phyloP scores from a whole-genome alignment of 2,797 vertebrate genomes.

The Cirrhinus molitorella region DNA sequence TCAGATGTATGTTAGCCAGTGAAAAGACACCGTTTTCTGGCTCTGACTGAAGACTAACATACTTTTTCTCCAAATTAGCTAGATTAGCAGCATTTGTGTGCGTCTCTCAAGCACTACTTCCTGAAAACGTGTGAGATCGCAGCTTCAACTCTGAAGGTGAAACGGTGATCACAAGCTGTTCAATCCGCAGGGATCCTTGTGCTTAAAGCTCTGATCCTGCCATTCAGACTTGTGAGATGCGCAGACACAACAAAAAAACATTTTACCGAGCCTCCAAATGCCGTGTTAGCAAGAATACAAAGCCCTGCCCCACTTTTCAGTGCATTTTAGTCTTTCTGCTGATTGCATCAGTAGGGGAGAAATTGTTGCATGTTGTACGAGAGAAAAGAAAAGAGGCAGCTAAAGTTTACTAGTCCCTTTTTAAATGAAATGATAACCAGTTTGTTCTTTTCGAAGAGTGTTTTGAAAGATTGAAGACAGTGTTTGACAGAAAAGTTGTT shows the following conservation, averaged over 20 bases:
- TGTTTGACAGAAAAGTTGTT: constrained; percentile 46
- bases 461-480: constrained; percentile 54
- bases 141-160: constrained; percentile 33
- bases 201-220: constrained; percentile 40
- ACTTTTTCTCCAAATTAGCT: constrained; percentile 17
- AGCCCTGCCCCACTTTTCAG: constrained; percentile 46
- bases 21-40: not conserved
- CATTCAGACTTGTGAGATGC: constrained; percentile 3
- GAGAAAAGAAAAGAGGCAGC: constrained; percentile 34
- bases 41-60: constrained; percentile 40
- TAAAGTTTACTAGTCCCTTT: not conserved
- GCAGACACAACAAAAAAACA: constrained; percentile 37
- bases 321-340: constrained; percentile 64
- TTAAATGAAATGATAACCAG: not conserved
- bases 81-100: constrained; percentile 19
- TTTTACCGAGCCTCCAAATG: constrained; percentile 15
- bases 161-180: constrained; percentile 38
- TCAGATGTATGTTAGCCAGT: not conserved
- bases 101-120: not conserved
- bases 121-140: constrained; percentile 25
- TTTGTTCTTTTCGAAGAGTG: constrained; percentile 14
- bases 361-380: constrained; percentile 33
- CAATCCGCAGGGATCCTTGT: constrained; percentile 32
- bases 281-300: constrained; percentile 38
- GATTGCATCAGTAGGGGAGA: constrained; percentile 71